Evolutionary conservation across 2,797 vertebrate genomes (phyloP).

Genomic region (Eulemur mongoz): DNA sequence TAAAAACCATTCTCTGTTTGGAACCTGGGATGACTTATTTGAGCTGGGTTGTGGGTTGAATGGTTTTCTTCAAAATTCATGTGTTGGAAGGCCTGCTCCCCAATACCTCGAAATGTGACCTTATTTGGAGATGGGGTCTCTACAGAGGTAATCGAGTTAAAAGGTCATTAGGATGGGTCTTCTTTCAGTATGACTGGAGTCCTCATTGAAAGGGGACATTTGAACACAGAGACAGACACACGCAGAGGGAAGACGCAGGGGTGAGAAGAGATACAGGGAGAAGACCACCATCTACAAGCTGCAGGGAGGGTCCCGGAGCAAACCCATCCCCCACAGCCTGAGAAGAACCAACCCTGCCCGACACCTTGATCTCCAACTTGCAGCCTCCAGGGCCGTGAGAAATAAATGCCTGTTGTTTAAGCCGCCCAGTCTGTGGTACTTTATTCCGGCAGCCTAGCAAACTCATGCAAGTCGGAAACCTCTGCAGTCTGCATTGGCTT

Average conservation of each 20-base stretch:
- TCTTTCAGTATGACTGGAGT: background rate
- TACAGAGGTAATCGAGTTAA: background rate
- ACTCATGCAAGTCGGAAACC: accelerated
- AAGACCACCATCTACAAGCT: accelerated
- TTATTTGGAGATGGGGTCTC: background rate
- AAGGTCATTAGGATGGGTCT: background rate
- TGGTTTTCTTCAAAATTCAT: background rate
- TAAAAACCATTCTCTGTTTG: background rate
- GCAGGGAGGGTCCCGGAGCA: background rate
- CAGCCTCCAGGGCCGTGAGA: background rate
- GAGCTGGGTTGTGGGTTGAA: background rate
- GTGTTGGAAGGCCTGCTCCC: background rate
- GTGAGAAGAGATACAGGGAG: background rate
- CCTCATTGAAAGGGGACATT: background rate
- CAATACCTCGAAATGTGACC: background rate
- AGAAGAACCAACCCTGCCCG: accelerated
- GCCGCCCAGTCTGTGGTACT: accelerated
- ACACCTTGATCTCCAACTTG: background rate
- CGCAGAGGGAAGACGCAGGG: background rate
- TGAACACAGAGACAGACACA: background rate
- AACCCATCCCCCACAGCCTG: background rate
- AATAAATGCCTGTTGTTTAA: accelerated
- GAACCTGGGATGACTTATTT: background rate
- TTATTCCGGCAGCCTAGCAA: accelerated
- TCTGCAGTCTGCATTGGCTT: background rate